Percentiles rank a stretch among this genome's conserved stretches.
Evolutionary conservation across 1,140 invertebrate species (phyloP).

Genomic region (Amyelois transitella): DNA sequence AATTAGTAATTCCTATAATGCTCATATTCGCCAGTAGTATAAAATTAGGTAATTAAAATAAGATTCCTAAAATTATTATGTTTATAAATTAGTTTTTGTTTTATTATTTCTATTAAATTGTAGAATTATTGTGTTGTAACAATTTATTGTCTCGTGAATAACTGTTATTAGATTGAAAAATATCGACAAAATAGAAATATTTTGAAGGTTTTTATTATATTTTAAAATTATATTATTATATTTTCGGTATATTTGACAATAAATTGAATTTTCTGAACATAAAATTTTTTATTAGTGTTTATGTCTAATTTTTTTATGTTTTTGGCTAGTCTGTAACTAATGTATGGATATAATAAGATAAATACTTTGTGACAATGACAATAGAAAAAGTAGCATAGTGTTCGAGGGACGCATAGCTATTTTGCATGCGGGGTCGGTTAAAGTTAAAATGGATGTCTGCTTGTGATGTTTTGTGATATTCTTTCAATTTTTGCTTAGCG

Average conservation of each 20-base stretch:
- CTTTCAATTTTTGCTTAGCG: neutral
- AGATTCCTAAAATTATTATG: neutral
- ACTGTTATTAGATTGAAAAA: neutral
- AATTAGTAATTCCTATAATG: constrained; percentile 11
- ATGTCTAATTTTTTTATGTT: neutral
- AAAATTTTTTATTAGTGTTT: too few species aligned
- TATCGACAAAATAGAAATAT: neutral
- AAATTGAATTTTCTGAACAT: too few species aligned
- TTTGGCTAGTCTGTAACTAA: neutral
- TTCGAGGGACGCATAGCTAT: neutral
- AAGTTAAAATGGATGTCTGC: neutral
- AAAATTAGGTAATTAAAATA: neutral
- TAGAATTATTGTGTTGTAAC: too few species aligned
- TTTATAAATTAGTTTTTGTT: neutral
- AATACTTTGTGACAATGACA: constrained; percentile 58
- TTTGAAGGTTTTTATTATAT: neutral
- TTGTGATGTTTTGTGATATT: neutral
- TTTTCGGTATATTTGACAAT: too few species aligned
- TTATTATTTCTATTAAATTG: too few species aligned
- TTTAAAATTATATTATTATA: neutral
- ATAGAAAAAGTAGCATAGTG: constrained; percentile 37
- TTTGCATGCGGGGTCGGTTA: neutral
- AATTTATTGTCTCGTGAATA: neutral
- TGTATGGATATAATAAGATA: constrained; percentile 2
- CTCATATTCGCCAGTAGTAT: neutral